Evolutionary conservation across 2,888 invertebrate genomes (phyloP).

Genomic region (Himalopsyche japonica): DNA sequence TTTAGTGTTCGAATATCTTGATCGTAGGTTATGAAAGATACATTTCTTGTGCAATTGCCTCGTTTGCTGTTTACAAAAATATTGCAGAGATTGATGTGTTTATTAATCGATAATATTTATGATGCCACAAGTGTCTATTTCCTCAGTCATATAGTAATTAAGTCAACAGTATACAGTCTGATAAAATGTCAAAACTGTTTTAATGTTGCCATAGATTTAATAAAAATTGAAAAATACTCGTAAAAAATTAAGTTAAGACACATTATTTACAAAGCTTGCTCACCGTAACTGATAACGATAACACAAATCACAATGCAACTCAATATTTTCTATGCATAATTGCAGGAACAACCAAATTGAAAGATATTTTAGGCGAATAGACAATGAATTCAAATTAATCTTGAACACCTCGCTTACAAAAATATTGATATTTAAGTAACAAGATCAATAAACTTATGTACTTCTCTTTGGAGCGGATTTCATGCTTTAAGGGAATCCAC

Average conservation of each 20-base stretch:
- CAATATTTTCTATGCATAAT: neutral
- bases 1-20: too few relatives aligned
- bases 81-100: too few relatives aligned
- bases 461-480: neutral
- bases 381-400: neutral
- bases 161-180: neutral
- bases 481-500: neutral
- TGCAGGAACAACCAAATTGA: constrained; percentile 10
- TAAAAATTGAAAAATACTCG: neutral
- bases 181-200: neutral
- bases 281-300: constrained; percentile 13
- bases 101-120: too few relatives aligned
- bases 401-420: neutral
- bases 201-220: constrained; percentile 21
- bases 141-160: neutral
- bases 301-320: constrained; percentile 33
- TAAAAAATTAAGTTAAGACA: constrained; percentile 13
- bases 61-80: too few relatives aligned
- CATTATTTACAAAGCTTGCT: constrained; percentile 33
- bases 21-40: too few relatives aligned
- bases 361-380: neutral
- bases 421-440: neutral
- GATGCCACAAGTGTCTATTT: too few relatives aligned
- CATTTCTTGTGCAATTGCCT: too few relatives aligned
- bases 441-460: neutral